Evolutionary conservation across 2,888 invertebrate genomes (phyloP).

Genomic region (Pheosia gnoma): DNA sequence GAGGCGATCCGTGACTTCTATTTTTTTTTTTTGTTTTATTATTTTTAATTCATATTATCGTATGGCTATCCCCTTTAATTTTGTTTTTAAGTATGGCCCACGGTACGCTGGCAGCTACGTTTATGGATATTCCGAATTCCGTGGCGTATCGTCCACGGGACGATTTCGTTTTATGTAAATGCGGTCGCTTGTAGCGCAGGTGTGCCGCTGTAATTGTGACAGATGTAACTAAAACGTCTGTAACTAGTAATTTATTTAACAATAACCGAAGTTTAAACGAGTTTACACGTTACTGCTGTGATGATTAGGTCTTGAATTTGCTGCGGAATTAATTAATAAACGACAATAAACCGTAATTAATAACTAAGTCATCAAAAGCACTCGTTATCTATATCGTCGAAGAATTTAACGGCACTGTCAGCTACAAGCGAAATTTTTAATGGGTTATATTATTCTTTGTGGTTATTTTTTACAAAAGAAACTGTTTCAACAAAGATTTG

Average conservation of each 20-base stretch:
- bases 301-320: conserved; percentile 20
- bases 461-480: too few species aligned
- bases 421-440: too few species aligned
- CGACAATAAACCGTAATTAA: neutral
- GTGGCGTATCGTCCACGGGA: conserved; percentile 71
- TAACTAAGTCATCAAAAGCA: neutral
- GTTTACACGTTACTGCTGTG: conserved; percentile 28
- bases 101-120: conserved; percentile 82
- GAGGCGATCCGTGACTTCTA: conserved; percentile 83
- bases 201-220: conserved; percentile 70
- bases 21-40: conserved; percentile 80
- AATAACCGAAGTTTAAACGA: conserved; percentile 38
- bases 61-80: conserved; percentile 84
- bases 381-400: neutral
- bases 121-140: conserved; percentile 83
- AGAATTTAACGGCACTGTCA: neutral
- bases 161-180: conserved; percentile 81
- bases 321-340: neutral
- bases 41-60: conserved; percentile 85
- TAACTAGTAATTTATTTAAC: conserved; percentile 38
- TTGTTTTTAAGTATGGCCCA: conserved; percentile 83
- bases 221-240: conserved; percentile 55
- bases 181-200: conserved; percentile 47
- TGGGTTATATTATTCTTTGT: too few species aligned
- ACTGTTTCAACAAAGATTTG: too few species aligned